Evolutionary conservation across 2,888 invertebrate species (phyloP).

Genomic region (Trichopria drosophilae): DNA sequence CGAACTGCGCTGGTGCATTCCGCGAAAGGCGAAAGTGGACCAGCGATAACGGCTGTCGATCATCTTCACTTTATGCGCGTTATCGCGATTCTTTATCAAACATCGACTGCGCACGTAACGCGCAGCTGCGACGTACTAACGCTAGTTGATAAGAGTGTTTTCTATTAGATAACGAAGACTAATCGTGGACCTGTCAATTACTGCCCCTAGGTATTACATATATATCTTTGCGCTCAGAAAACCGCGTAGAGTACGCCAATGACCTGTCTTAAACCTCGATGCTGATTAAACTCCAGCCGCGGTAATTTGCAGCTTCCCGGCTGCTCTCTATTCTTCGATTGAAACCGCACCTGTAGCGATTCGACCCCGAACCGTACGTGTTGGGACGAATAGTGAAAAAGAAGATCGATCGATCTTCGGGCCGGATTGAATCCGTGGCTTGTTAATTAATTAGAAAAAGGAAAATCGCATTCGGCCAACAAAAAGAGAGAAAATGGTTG

Average conservation of each 20-base stretch:
- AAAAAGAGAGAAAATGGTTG: no score
- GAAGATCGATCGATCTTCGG: no score
- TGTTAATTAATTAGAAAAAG: no score
- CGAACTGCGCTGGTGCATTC: slow-evolving; percentile 11
- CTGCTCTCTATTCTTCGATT: no score
- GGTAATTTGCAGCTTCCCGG: no score
- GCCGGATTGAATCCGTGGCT: no score
- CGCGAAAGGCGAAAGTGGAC: slow-evolving; percentile 14
- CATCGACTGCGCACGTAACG: slow-evolving; percentile 23
- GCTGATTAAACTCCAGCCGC: no score
- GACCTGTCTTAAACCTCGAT: slow-evolving; percentile 4
- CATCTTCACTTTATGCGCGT: slow-evolving; percentile 16
- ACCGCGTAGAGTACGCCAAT: slow-evolving; percentile 1
- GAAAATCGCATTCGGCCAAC: no score
- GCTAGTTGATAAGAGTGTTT: slow-evolving; percentile 37
- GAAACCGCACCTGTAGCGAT: no score
- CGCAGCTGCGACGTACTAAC: slow-evolving; percentile 33
- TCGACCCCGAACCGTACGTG: no score
- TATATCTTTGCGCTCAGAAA: slow-evolving; percentile 15
- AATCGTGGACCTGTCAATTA: slow-evolving; percentile 42
- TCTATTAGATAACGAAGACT: slow-evolving; percentile 41
- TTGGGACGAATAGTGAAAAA: no score
- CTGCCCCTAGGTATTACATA: slow-evolving; percentile 18
- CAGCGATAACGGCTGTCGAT: slow-evolving; percentile 23
- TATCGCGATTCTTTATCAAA: no score